Evolutionary conservation across 2,888 invertebrate species (phyloP).

Genomic region (Microdon myrmicae): DNA sequence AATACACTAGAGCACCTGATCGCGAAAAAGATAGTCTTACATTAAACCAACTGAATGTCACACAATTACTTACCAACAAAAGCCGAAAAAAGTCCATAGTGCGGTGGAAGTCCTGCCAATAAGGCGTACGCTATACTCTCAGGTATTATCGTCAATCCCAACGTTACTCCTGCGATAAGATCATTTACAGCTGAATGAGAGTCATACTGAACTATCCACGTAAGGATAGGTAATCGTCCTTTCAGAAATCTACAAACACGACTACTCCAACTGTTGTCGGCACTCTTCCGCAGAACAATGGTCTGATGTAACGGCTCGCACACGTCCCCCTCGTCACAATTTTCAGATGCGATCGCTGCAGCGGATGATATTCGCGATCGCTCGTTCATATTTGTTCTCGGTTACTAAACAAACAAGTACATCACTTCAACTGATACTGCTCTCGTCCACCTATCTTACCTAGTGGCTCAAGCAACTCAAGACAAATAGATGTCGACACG

Average conservation of each 20-base stretch:
- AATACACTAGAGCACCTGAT: slow-evolving; percentile 82
- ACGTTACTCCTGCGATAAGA: slow-evolving; percentile 85
- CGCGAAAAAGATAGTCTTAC: not conserved
- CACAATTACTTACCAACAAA: slow-evolving; percentile 74
- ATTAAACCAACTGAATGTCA: not conserved
- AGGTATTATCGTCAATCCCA: slow-evolving; percentile 91
- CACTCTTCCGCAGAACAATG: slow-evolving; percentile 13
- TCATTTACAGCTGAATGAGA: slow-evolving; percentile 75
- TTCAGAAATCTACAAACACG: slow-evolving; percentile 39
- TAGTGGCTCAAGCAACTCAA: too few species aligned
- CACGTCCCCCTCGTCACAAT: slow-evolving; percentile 23
- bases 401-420: too few species aligned
- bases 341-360: slow-evolving; percentile 24
- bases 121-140: slow-evolving; percentile 95
- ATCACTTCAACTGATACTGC: too few species aligned
- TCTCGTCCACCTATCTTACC: too few species aligned
- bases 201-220: slow-evolving; percentile 62
- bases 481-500: too few species aligned
- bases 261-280: not conserved
- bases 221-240: slow-evolving; percentile 56
- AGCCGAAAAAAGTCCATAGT: slow-evolving; percentile 92
- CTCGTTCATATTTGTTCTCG: too few species aligned
- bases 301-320: slow-evolving; percentile 25
- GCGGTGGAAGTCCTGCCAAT: slow-evolving; percentile 84
- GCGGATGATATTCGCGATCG: slow-evolving; percentile 4